phyloP scores from a whole-genome alignment of 2,888 invertebrate species.

The Hecatera dysodea region DNA sequence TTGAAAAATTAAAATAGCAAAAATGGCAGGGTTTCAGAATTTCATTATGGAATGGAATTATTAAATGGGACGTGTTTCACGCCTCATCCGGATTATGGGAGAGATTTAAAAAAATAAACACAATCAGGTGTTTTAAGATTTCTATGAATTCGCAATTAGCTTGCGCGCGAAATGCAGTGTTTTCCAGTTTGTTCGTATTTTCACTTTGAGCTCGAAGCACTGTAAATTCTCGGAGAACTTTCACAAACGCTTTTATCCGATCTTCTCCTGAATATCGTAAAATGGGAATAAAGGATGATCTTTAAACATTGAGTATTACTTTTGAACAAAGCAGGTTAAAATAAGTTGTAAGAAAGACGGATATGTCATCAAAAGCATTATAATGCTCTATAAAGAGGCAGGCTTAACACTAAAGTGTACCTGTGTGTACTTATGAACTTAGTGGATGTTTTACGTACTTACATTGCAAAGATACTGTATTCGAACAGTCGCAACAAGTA shows the following conservation, averaged over 20 bases:
- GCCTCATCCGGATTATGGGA: constrained; percentile 59
- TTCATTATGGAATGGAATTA: constrained; percentile 68
- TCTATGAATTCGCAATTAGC: constrained; percentile 50
- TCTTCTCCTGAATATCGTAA: constrained; percentile 11
- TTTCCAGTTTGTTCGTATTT: constrained; percentile 40
- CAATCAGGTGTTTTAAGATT: constrained; percentile 40
- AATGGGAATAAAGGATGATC: constrained; percentile 11
- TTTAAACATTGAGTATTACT: background rate
- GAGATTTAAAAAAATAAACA: constrained; percentile 52
- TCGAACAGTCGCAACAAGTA: too few species aligned
- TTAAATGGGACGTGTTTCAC: constrained; percentile 63
- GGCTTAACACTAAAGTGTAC: background rate
- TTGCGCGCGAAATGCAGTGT: constrained; percentile 30
- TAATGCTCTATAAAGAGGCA: constrained; percentile 2
- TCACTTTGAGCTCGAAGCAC: constrained; percentile 8
- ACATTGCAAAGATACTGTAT: constrained; percentile 26
- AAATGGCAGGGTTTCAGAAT: constrained; percentile 60
- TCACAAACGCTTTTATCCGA: constrained; percentile 23
- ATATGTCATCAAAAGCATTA: background rate
- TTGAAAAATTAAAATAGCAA: constrained; percentile 41
- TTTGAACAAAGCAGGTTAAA: background rate
- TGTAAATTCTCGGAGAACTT: constrained; percentile 38
- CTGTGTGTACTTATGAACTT: constrained; percentile 17
- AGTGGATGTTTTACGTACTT: constrained; percentile 1
- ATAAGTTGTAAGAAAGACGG: background rate